These are phyloP conservation scores for Oppia nitens DNA, from an alignment of 1,140 invertebrate species.

Conservation along the genomic window DNA sequence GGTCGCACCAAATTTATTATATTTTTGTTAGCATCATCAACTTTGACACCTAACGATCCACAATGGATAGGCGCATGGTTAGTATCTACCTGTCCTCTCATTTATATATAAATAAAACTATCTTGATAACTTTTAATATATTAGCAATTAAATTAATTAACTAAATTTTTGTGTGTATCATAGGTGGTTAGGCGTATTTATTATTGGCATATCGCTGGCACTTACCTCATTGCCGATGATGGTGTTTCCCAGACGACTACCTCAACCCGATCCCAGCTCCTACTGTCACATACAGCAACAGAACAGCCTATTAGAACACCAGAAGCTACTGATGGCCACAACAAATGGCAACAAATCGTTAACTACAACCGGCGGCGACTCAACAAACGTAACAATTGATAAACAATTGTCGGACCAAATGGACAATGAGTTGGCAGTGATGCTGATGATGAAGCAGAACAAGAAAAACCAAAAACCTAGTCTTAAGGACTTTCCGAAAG, in stretches of 20 bases:
- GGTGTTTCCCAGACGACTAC: slow-evolving; percentile 55
- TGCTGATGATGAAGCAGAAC: neutral
- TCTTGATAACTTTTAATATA: neutral
- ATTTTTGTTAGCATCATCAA: neutral
- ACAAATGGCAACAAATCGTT: neutral
- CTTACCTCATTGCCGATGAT: slow-evolving; percentile 68
- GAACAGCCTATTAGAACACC: slow-evolving; percentile 2
- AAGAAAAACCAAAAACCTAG: slow-evolving; percentile 1
- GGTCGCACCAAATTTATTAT: too few relatives aligned
- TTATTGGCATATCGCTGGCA: slow-evolving; percentile 58
- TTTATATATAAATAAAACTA: neutral
- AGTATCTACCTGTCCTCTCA: neutral
- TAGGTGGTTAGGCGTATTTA: slow-evolving; percentile 63
- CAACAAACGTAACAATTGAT: neutral
- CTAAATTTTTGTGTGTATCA: neutral
- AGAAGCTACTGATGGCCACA: neutral
- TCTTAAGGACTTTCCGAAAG: slow-evolving; percentile 58
- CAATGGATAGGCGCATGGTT: slow-evolving; percentile 70
- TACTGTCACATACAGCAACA: slow-evolving; percentile 14
- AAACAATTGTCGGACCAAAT: neutral
- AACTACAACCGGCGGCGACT: neutral
- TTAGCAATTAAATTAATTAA: neutral
- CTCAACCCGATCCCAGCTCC: slow-evolving; percentile 19
- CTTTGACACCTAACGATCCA: slow-evolving; percentile 51
- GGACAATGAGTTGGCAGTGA: neutral